phyloP scores from a whole-genome alignment of 2,797 vertebrate genomes.

The Nyctibius grandis region DNA sequence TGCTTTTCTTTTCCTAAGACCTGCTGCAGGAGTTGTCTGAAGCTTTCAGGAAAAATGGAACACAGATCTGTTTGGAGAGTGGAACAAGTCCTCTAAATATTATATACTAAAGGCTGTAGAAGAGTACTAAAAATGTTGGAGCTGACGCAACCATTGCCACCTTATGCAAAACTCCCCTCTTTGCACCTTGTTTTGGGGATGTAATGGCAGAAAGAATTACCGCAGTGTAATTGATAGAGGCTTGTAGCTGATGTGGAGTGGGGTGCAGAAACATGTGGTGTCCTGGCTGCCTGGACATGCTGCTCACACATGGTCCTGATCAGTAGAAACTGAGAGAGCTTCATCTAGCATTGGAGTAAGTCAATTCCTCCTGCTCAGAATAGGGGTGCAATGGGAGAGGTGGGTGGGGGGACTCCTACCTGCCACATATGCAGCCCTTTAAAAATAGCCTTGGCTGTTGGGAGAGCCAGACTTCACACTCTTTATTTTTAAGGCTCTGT shows the following conservation, averaged over 20 bases:
- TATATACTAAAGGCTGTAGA: neutral
- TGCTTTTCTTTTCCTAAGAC: neutral
- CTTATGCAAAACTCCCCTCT: neutral
- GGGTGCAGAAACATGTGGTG: neutral
- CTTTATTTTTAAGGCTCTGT: constrained; percentile 54
- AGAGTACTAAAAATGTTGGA: neutral
- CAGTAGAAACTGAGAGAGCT: neutral
- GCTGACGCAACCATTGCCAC: rapidly evolving
- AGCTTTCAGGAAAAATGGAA: neutral
- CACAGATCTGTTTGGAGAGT: neutral
- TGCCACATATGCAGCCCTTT: constrained; percentile 27
- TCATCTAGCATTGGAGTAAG: neutral
- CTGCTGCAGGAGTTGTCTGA: neutral
- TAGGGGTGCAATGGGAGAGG: constrained; percentile 40
- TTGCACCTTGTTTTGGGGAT: neutral
- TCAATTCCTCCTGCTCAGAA: neutral
- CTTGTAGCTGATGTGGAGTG: neutral
- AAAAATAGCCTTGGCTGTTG: constrained; percentile 43
- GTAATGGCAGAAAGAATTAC: neutral
- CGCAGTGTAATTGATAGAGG: neutral
- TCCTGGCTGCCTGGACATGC: rapidly evolving
- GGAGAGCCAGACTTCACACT: constrained; percentile 60
- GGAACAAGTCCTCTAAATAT: neutral
- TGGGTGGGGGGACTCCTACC: constrained; percentile 52
- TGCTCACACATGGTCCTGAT: rapidly evolving